phyloP scores from a whole-genome alignment of 2,797 vertebrate genomes.

The Crotalus adamanteus region DNA sequence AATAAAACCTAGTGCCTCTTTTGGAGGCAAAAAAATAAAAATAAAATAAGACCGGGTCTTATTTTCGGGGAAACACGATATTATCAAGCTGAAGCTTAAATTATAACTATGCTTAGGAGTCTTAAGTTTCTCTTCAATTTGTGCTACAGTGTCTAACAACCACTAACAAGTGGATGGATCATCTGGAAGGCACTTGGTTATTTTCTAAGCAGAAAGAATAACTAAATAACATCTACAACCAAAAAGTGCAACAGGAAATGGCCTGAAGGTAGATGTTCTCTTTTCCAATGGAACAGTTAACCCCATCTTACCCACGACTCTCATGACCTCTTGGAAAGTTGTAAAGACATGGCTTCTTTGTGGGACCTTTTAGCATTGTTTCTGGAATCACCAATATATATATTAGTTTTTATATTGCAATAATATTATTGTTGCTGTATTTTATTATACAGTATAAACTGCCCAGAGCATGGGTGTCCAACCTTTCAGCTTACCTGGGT shows the following conservation, averaged over 20 bases:
- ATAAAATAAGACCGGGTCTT: too few relatives aligned
- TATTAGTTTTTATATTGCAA: background rate
- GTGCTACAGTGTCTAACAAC: background rate
- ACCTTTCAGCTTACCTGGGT: background rate
- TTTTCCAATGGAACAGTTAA: background rate
- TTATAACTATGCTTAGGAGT: background rate
- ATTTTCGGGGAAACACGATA: too few relatives aligned
- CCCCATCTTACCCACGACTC: background rate
- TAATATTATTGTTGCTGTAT: background rate
- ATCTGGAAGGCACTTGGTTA: background rate
- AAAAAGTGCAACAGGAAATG: background rate
- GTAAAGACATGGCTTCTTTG: background rate
- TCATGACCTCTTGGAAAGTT: background rate
- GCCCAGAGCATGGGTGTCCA: background rate
- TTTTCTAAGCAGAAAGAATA: background rate
- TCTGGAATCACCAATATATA: background rate
- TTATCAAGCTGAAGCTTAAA: background rate
- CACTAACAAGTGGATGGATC: background rate
- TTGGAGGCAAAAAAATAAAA: too few relatives aligned
- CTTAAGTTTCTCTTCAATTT: background rate
- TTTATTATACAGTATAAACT: background rate
- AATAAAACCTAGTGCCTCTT: too few relatives aligned
- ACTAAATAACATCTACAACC: background rate
- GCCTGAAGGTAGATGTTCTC: background rate
- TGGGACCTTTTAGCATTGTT: background rate